phyloP scores from a whole-genome alignment of 2,888 invertebrate species.

The Patella depressa region DNA sequence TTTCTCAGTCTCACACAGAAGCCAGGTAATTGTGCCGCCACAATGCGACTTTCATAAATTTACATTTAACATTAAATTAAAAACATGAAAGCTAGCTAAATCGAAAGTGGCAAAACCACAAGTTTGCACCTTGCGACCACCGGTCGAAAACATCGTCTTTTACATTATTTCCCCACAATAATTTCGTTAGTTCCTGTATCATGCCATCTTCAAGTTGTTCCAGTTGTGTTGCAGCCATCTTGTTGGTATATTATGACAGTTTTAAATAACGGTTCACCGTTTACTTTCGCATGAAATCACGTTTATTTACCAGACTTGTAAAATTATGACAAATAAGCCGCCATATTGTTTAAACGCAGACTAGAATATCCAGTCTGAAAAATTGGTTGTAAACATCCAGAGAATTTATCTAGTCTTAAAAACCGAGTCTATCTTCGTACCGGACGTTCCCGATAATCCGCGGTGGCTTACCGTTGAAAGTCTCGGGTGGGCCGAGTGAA shows the following conservation, averaged over 20 bases:
- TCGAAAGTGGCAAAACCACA: background rate
- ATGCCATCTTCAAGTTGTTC: constrained; percentile 4
- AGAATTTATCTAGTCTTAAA: no score
- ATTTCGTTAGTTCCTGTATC: constrained; percentile 78
- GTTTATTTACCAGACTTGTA: background rate
- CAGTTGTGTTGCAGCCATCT: background rate
- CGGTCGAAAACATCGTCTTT: constrained; percentile 89
- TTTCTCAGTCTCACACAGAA: no score
- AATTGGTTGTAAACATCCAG: no score
- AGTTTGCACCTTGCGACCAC: constrained; percentile 83
- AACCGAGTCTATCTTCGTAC: no score
- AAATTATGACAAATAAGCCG: constrained; percentile 20
- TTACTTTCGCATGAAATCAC: background rate
- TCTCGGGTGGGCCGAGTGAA: no score
- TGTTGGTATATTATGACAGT: background rate
- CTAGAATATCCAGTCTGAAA: background rate
- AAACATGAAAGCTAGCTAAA: background rate
- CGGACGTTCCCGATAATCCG: no score
- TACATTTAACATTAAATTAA: no score
- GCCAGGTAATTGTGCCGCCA: no score
- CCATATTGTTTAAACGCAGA: constrained; percentile 40
- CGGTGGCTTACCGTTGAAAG: no score
- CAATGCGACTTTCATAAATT: no score
- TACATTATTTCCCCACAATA: constrained; percentile 88
- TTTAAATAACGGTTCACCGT: background rate